Base-by-base conservation (phyloP, 2,113 vertebrate species). In the Cranoglanis bouderius region DNA sequence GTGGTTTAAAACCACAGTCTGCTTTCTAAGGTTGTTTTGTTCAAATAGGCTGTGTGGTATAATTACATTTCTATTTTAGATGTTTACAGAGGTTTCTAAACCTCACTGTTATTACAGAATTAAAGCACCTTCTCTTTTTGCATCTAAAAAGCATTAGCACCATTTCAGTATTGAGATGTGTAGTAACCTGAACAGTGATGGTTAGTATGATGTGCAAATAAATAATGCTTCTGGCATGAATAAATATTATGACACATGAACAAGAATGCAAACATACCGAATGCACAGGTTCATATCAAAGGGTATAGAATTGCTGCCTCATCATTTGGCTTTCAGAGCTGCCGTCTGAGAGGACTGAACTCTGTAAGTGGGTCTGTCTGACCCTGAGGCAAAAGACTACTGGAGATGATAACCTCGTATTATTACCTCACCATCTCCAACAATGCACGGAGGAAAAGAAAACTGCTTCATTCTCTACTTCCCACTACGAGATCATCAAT, bases 321-420 rank as follows among this genome's bases (percentile, higher is more conserved):
- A 6, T 82, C 19, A 10, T 59, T 40, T 26, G 81, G 55, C 35
- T 59, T 61, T 82, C 35, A 29, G 35, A 61, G 32, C 19, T 35
- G 49, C 81, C 21, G 94, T 84, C 78, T 90, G 80, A 93, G 87
- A 92, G 87, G 29, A 82, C 65, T 26, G 12, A 63, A 43, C 70
- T 87, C 85, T 63, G 26, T 53, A 70, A 80, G 74, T 57, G 86
- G 81, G 32, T 82, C 75, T 53, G 19, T 59, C n/a, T 83, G 55
- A 83, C 89, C 87, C 59, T 82, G 77, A 88, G 81, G 89, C 77
- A 57, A 82, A 77, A 19, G 55, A 51, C 61, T 38, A 65, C 40
- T 43, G 75, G 70, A 88, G 89, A 67, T 83, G 87, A 88, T 88
- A 88, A 90, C 65, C 89, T 86, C 51, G 26, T 51, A 53, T 83